Evolutionary conservation across 2,888 invertebrate species (phyloP), one percentile per base, ranked within the genome.

Genomic region (Ormyrus labotus): DNA sequence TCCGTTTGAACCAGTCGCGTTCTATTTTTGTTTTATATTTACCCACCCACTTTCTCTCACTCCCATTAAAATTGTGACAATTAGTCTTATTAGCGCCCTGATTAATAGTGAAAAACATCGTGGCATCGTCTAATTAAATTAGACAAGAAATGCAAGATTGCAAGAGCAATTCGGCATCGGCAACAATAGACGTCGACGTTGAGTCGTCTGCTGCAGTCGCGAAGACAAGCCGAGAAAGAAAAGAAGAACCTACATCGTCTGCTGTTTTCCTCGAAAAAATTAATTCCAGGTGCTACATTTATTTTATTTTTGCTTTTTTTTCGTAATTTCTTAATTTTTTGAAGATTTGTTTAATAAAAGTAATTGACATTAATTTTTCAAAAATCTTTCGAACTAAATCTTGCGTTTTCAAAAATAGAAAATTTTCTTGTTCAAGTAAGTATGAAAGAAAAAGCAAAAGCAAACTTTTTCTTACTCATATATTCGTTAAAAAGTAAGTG

Each of bases 121-220:
- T 67, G 45, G 8, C 13, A n/a, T 13, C 6, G 55, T 48, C 51
- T 71, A 71, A 75, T 71, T 61, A 48, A 61, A 67, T 81, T 78
- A 78, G 75, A 75, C 4, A 48, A 19, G 58, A 71, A 45, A 78
- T 78, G 78, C 74, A 65, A 75, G 3, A 19, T 57, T 10, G 55
- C 10, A 50, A 78, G 13, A 13, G 10, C 19, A 51, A 70, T 51
- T 47, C 60, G n/a, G 7, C 48, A 9, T 7, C 64, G n/a, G 47
- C 63, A 13, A 34, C 45, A 4, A 34, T 34, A 34, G 34, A 34
- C 34, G 34, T 34, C 4, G 3, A 34, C 34, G 4, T 4, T 47
- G 9, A 10, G 47, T 8, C n/a, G 6, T 2, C 51, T 13, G 13
- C 65, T 51, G 7, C 50, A 67, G n/a, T n/a, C 47, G 19, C 0